Evolutionary conservation across 1,140 invertebrate species (phyloP), one percentile per base, ranked within the genome.

Genomic region (Ips typographus): DNA sequence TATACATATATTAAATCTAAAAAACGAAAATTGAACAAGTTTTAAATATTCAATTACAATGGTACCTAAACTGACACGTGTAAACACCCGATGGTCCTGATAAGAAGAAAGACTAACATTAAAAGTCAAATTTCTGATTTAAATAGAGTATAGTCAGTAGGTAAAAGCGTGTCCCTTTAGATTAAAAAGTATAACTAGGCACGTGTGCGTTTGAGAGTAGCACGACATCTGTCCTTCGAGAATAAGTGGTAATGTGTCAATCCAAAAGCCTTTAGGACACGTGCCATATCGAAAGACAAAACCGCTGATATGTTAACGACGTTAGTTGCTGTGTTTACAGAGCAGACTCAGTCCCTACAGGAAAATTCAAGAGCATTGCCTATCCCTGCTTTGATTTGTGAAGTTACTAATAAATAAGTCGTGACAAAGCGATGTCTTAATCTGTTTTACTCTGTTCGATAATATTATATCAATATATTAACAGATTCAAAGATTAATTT

Each of bases 171-270:
- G 58, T 47, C 61, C 61, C 61, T 40, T 8, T 52, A n/a, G 61
- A 63, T 63, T 63, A 63, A 40, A 66, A 66, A 66, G 56, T 66
- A 66, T 57, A 66, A 66, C 40, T 37, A 56, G 64, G 1, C 64
- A 66, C 64, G 64, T 66, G 64, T 58, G 52, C 37, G 38, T 49
- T 36, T 66, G 52, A 66, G 64, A 42, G 64, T 44, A 39, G 61
- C 44, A 66, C 44, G 64, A 37, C 64, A 66, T 66, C 64, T 66
- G 64, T 51, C 40, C 4, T 40, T 40, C 64, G 64, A 63, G 47
- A 63, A 63, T 63, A 63, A 63, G 61, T 63, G 61, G 61, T 63
- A 66, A 66, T 58, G 53, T 58, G 64, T 66, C 64, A 57, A 66
- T 66, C 53, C 22, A n/a, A 41, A 44, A 41, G 39, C 52, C 64